A percentile compares a stretch with the other conserved stretches of the same genome.
Conservation (phyloP, 2,797 vertebrate genomes). For the Hemitrygon akajei region DNA sequence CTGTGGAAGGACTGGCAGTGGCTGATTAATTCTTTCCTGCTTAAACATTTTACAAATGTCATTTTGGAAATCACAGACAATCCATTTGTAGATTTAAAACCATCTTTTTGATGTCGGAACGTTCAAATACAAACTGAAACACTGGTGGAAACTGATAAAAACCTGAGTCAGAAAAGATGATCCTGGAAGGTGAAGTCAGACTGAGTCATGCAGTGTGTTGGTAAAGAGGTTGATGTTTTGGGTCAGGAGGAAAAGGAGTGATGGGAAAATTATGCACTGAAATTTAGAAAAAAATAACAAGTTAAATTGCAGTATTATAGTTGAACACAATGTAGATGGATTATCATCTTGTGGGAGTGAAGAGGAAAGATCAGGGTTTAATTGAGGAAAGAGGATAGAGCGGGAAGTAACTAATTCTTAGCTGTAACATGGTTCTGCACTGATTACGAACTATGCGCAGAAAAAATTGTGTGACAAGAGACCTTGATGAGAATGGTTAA, state of each 20-base stretch:
- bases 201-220: neutral
- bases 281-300: neutral
- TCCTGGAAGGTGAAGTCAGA: neutral
- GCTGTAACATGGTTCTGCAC: neutral
- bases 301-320: neutral
- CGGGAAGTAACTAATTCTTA: neutral
- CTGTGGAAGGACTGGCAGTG: neutral
- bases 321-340: neutral
- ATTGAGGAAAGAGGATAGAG: neutral
- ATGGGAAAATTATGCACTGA: neutral
- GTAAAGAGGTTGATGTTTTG: neutral
- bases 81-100: neutral
- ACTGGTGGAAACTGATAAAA: neutral
- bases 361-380: neutral
- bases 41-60: neutral
- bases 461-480: neutral
- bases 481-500: no score
- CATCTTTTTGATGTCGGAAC: neutral
- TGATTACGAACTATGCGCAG: neutral
- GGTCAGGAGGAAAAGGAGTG: neutral
- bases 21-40: neutral
- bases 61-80: neutral
- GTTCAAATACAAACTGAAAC: neutral
- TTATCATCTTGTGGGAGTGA: no score
- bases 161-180: neutral